Base-by-base conservation (phyloP, 2,888 invertebrate species). In the Orthosia gracilis region DNA sequence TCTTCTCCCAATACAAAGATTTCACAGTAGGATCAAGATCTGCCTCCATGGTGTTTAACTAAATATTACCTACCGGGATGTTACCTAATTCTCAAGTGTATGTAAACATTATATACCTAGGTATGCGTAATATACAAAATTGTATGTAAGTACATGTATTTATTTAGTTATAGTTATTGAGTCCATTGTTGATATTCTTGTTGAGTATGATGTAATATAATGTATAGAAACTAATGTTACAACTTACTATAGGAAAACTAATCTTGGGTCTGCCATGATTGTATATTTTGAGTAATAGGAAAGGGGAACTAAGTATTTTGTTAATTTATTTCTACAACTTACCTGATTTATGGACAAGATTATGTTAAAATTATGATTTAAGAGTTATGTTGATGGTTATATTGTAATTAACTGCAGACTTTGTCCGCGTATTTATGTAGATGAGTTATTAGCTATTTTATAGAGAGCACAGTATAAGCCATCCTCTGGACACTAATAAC, bases 1-100 rank as follows among this genome's bases (percentile, higher is more conserved):
- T 99, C 78, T 99, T 99, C 94, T 98, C 99, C 73, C 98, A 99
- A 93, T 99, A 99, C 94, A 99, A 99, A 97, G 99, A 99, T 97
- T 98, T 98, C 94, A 98, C 98, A 80, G 98, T 98, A 88, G 98
- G 98, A 87, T 98, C 98, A 89, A 97, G 98, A 93, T 98, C 98
- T 89, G 97, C 97, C 85, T 98, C 98, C 84, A 97, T 98, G 90
- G 95, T 97, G 90, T 97, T 97, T 80, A 97, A 97, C 92, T 97
- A 90, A 93, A 84, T 81, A 74, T 82, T 80, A 84, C 69, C 68
- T 76, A 71, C 82, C n/a, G 61, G 59, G 62, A 82, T 88, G 89
- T 88, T 89, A 89, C 83, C 85, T 86, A 86, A 86, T 87, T 89
- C 85, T 87, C 87, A 86, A 82, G 69, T 76, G 72, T 84, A 81